Conservation (phyloP, 2,797 vertebrate genomes). For the Acanthopagrus latus region DNA sequence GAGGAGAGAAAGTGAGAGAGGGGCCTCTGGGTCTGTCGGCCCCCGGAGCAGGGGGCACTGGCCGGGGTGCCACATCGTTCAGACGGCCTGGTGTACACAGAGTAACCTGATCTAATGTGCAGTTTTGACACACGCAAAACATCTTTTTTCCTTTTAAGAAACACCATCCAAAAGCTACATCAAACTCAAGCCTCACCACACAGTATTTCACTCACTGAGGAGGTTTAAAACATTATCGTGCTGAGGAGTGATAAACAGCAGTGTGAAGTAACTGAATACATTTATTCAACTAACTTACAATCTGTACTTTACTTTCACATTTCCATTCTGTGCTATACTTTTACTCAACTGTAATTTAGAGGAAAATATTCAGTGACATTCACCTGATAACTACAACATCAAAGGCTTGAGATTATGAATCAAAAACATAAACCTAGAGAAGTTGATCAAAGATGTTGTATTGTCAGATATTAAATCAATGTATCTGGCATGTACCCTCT, state of each 20-base stretch:
- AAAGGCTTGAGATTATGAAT: not conserved
- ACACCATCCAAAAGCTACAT: not conserved
- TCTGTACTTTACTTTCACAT: not conserved
- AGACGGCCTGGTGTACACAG: slow-evolving; percentile 78
- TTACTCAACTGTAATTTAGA: not conserved
- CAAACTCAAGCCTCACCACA: not conserved
- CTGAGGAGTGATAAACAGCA: not conserved
- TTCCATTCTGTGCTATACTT: not conserved
- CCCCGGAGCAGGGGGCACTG: slow-evolving; percentile 67
- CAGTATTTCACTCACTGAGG: not conserved
- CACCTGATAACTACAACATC: not conserved
- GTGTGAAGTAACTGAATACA: not conserved
- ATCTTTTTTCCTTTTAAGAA: slow-evolving; percentile 8
- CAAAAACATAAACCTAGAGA: not conserved
- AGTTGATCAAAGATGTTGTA: not conserved
- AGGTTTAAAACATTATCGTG: too few species aligned
- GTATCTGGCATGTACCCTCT: not conserved
- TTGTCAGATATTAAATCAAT: not conserved
- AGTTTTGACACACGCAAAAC: slow-evolving; percentile 43
- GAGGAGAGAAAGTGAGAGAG: slow-evolving; percentile 58
- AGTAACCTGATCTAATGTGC: slow-evolving; percentile 85
- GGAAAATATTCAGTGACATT: not conserved
- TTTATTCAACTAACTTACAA: not conserved
- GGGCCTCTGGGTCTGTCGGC: slow-evolving; percentile 67
- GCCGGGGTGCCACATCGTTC: slow-evolving; percentile 75